Evolutionary conservation across 92 coral and sea anemone species (phyloP), one percentile per base, ranked within the genome.

Genomic region (Desmophyllum pertusum): DNA sequence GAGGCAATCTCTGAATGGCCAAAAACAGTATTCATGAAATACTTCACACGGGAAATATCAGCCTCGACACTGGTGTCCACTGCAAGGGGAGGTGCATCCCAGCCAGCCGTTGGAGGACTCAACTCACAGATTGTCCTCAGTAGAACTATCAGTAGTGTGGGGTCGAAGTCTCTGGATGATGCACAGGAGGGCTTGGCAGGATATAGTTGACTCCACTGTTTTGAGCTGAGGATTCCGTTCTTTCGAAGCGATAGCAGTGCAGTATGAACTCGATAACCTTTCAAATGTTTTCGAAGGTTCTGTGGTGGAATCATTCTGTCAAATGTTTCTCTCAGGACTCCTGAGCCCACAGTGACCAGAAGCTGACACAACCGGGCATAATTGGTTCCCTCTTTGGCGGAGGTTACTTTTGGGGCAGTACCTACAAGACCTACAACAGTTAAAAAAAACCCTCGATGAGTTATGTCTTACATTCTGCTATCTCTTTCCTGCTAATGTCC

Each of bases 81-180:
- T 23, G 53, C 5, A 39, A 11, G 29, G 27, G 72, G 82, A 63
- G 18, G 70, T 17, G 19, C n/a, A 7, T 61, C 72, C 70, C 82
- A 63, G 45, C 72, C 82, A 78, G 82, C 68, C 10, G 82, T 4
- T 40, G 82, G 82, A 41, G 72, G 51, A 37, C 48, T 55, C 36
- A 76, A 18, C 40, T 57, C 29, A n/a, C 80, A 76, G 15, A 76
- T 53, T 55, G 66, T 76, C 55, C 70, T 78, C n/a, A 78, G 39
- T 1, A 78, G 82, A 18, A 78, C 52, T 5, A 61, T 41, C 71
- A 78, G 29, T 1, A 78, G 70, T 6, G 73, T 0, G 25, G 25
- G 0, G 39, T 78, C 82, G 39, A 78, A 62, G 53, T 10, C 25
- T 31, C 45, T 10, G 1, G 82, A 78, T 13, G 82, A 78, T 25